These are phyloP conservation scores for Corynorhinus townsendii DNA, from an alignment of 2,113 vertebrate species.

Conservation along the genomic window DNA sequence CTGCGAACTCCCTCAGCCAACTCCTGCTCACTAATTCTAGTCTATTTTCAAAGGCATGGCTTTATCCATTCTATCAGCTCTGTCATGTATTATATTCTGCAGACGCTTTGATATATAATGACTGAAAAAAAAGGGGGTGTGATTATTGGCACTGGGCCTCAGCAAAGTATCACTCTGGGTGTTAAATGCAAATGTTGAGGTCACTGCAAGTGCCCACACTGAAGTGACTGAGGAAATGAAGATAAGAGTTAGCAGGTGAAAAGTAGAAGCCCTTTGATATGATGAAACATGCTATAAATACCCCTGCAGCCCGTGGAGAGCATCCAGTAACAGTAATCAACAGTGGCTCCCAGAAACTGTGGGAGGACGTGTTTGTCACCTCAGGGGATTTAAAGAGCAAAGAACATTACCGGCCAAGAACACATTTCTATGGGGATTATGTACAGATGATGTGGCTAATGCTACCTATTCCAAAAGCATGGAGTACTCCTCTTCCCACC, in stretches of 20 bases:
- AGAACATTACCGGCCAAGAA: not conserved
- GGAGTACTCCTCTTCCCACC: not conserved
- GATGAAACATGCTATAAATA: slow-evolving; percentile 27
- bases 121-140: not conserved
- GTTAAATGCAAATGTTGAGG: slow-evolving; percentile 22
- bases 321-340: not conserved
- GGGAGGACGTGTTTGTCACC: not conserved
- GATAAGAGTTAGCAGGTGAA: not conserved
- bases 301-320: not conserved
- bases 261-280: not conserved
- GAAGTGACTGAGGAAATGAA: slow-evolving; percentile 9
- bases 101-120: not conserved
- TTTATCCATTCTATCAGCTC: not conserved
- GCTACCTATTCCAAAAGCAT: not conserved
- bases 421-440: not conserved
- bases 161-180: not conserved
- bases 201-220: not conserved
- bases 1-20: not conserved
- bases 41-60: not conserved
- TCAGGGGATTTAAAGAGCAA: not conserved
- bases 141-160: not conserved
- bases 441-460: not conserved
- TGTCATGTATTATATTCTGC: not conserved
- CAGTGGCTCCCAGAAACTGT: not conserved
- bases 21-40: not conserved